These are phyloP conservation scores for Myotis vivesi DNA, from an alignment of 2,797 vertebrate species.

Conservation along the genomic window DNA sequence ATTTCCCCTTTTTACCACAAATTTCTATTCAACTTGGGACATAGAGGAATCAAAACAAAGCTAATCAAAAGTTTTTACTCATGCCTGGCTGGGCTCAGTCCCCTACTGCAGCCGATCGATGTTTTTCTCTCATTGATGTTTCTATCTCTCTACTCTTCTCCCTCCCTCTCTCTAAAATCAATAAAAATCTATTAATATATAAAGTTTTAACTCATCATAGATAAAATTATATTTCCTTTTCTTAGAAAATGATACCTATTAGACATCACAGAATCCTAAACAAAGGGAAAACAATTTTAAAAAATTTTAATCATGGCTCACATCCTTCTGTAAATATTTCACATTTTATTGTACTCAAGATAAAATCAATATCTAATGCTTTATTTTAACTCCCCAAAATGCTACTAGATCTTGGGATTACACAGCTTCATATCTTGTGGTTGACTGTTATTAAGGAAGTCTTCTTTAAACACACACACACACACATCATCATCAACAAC, in stretches of 20 bases:
- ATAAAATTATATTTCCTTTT: not conserved
- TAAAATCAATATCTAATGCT: not conserved
- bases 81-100: not conserved
- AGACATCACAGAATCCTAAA: not conserved
- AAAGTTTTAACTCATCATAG: not conserved
- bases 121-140: too few relatives aligned
- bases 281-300: not conserved
- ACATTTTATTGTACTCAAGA: not conserved
- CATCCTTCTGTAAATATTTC: not conserved
- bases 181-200: too few relatives aligned
- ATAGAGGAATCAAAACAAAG: not conserved
- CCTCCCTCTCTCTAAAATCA: too few relatives aligned
- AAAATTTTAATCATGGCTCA: not conserved
- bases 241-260: not conserved
- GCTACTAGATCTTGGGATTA: not conserved
- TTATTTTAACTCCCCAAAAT: not conserved
- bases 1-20: not conserved
- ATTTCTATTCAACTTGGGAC: not conserved
- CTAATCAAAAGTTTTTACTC: not conserved
- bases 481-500: too few relatives aligned
- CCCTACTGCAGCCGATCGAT: too few relatives aligned
- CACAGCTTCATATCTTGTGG: not conserved
- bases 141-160: too few relatives aligned
- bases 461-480: not conserved
- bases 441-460: not conserved